Evolutionary conservation across 2,888 invertebrate species (phyloP).

Genomic region (Platycnemis pennipes): DNA sequence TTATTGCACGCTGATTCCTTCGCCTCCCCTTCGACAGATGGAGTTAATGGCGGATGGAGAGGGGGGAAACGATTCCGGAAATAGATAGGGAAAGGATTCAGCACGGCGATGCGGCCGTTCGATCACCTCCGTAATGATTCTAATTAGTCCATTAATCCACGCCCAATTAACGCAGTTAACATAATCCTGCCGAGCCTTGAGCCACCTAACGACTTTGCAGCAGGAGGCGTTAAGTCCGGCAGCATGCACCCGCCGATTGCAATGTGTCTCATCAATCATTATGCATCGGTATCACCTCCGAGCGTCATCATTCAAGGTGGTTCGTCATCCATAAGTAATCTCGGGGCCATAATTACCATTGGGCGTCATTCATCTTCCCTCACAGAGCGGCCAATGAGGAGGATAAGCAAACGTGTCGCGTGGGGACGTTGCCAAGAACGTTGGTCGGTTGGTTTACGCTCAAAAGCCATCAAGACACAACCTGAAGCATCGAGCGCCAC

Average conservation of each 20-base stretch:
- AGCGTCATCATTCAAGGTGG: slow-evolving; percentile 7
- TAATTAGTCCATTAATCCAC: slow-evolving; percentile 1
- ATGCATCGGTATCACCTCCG: slow-evolving; percentile 10
- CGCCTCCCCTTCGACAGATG: not conserved
- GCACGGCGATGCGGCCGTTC: not conserved
- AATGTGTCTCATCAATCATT: slow-evolving; percentile 22
- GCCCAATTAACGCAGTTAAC: not conserved
- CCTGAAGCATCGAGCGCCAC: not conserved
- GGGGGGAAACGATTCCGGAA: not conserved
- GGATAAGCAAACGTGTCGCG: not conserved
- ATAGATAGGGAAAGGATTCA: not conserved
- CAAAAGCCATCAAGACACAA: not conserved
- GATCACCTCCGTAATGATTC: not conserved
- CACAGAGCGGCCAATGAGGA: not conserved
- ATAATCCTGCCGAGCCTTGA: not conserved
- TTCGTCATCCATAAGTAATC: slow-evolving; percentile 14
- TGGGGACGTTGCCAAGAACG: not conserved
- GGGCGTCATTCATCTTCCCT: slow-evolving; percentile 26
- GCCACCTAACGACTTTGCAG: not conserved
- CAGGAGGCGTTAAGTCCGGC: not conserved
- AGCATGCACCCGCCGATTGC: not conserved
- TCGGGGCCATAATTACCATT: not conserved
- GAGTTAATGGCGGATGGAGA: too few species aligned
- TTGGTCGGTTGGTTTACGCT: not conserved
- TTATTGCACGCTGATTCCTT: not conserved